Percentiles rank a stretch among this genome's conserved stretches.
Conservation (phyloP, 2,888 invertebrate genomes). For the Malacosoma neustria region DNA sequence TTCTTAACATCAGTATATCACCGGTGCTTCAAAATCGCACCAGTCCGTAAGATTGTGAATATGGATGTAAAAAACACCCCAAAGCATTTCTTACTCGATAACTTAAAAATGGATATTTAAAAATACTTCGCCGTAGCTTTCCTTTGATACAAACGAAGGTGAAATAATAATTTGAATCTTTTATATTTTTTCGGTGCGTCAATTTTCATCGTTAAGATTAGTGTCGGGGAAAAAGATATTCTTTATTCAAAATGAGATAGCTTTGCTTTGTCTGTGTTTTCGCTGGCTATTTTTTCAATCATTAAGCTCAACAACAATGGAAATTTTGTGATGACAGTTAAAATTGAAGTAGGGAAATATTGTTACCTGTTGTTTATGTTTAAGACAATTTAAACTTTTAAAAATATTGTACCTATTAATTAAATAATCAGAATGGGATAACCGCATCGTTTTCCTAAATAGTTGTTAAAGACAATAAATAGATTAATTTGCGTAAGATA, state of each 20-base stretch:
- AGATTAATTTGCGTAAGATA: no score
- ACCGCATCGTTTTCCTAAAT: no score
- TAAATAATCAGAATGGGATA: no score
- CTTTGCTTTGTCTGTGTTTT: conserved; percentile 13
- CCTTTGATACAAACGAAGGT: conserved; percentile 42
- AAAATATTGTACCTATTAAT: no score
- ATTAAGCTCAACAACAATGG: no score
- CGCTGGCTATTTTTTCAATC: neutral
- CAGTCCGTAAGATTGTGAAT: conserved; percentile 21
- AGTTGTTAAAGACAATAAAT: no score
- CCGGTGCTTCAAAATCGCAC: conserved; percentile 9
- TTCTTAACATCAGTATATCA: neutral
- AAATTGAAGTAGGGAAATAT: no score
- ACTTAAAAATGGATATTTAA: conserved; percentile 34
- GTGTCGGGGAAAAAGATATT: conserved; percentile 26
- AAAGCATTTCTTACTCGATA: conserved; percentile 23
- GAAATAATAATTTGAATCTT: conserved; percentile 38
- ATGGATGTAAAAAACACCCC: conserved; percentile 31
- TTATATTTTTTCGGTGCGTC: conserved; percentile 19
- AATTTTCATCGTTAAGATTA: conserved; percentile 32
- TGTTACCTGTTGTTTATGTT: no score
- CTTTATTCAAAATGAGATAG: conserved; percentile 15
- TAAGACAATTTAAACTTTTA: no score
- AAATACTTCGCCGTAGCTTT: conserved; percentile 25
- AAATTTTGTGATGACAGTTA: no score